Base-by-base conservation (phyloP, 2,888 invertebrate species). In the Mesochorus sp. region DNA sequence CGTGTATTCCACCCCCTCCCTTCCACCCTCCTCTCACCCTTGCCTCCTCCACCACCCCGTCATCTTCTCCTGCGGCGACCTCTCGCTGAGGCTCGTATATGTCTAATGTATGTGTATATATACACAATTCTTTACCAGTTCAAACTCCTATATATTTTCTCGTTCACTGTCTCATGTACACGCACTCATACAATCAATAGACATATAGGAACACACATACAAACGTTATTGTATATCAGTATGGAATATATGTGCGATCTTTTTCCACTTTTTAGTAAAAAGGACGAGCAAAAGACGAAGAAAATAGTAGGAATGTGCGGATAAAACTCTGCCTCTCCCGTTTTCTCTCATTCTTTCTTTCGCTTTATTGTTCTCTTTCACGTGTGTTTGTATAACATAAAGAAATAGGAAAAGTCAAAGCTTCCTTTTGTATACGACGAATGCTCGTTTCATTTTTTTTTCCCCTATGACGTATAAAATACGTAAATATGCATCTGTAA, bases 81-180 rank as follows among this genome's bases (percentile, higher is more conserved):
- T 47, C 61, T 62, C 4, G 28, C 53, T 47, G 64, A 31, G 51
- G 57, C 19, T 24, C 3, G 4, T 10, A 17, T 4, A 19, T n/a
- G 21, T 19, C n/a, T n/a, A n/a, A 67, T 72, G 68, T 80, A 37
- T 75, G 49, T 70, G 53, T 81, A 80, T 82, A 37, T 74, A 83
- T n/a, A n/a, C n/a, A n/a, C n/a, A n/a, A n/a, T 81, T 82, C 79
- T 79, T 79, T 77, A 68, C 49, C 83, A 82, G 81, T 86, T 85
- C 83, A 83, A 85, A 84, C 83, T 85, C 83, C 83, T 81, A 70
- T 70, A 81, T 80, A 81, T 82, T 80, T 81, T 80, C 39, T 75
- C 76, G 79, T 47, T 61, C 53, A 53, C 17, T 21, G n/a, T 47
- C 37, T n/a, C 31, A 24, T 14, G 37, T 57, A 62, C 24, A 39